Base-by-base conservation (phyloP, 2,888 invertebrate species). In the Drosophila anomelani region DNA sequence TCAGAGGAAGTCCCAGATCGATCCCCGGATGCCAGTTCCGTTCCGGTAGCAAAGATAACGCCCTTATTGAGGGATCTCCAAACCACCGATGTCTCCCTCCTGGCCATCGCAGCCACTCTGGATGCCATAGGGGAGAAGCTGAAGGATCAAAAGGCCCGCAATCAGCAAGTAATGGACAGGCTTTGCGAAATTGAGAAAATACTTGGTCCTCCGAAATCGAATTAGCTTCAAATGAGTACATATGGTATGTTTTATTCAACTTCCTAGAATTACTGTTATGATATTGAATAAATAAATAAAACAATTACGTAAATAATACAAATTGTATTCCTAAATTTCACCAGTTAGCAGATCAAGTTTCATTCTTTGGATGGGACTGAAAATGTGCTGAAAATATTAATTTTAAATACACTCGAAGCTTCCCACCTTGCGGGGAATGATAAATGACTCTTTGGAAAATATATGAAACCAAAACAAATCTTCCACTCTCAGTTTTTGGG, bases 141-240 rank as follows among this genome's bases (percentile, higher is more conserved):
- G 2, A 78, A 57, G 39, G 85, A 88, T 2, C 85, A 85, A 43
- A 77, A 79, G 43, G 58, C 63, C 10, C 75, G 88, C 10, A 85
- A 85, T 53, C 90, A 85, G 54, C 77, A 76, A 49, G 81, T 88
- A 6, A 64, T 89, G 38, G 79, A 89, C 66, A 63, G 85, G 46
- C 73, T 85, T 12, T 77, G 74, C 51, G 85, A 89, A 76, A 85
- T 85, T 8, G 85, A 89, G 20, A 88, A 85, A 49, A 80, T 85
- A 13, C 54, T 85, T 26, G 86, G 86, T 0, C 53, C 74, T 8
- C 55, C 67, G 1, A 46, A 61, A 17, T 29, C 17, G 23, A 58
- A 75, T 39, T 75, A 66, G 51, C 7, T 20, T 17, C 29, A 13
- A 3, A 20, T 32, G 17, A n/a, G 9, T 32, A 15, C 9, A 12